phyloP scores from a whole-genome alignment of 2,113 vertebrate genomes.

The Phaetusa simplex region DNA sequence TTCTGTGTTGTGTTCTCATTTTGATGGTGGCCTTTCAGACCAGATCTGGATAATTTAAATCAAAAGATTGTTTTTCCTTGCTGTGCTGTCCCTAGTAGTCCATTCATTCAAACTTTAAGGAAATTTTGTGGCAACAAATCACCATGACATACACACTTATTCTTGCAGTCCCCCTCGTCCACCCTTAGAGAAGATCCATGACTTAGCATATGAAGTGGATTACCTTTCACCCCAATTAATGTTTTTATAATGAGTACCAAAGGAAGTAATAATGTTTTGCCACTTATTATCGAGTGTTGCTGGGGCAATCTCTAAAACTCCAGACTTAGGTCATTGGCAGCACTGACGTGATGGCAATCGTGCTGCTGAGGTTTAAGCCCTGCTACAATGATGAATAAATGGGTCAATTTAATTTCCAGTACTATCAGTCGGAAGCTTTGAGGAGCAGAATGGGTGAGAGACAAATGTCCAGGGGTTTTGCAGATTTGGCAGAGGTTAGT shows the following conservation, averaged over 20 bases:
- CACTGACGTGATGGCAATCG: conserved; percentile 61
- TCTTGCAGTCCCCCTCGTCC: conserved; percentile 3
- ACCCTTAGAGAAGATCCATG: conserved; percentile 58
- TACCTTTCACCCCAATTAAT: conserved; percentile 71
- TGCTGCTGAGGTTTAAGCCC: conserved; percentile 56
- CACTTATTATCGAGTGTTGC: conserved; percentile 65
- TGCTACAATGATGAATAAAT: conserved; percentile 59
- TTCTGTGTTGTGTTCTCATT: not conserved
- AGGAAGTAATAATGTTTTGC: conserved; percentile 64
- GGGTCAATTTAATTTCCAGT: conserved; percentile 69
- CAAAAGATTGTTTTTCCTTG: not conserved
- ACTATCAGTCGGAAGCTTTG: conserved; percentile 34
- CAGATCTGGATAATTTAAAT: not conserved
- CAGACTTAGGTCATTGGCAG: conserved; percentile 51
- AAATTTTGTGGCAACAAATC: conserved; percentile 22
- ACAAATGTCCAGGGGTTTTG: conserved; percentile 12
- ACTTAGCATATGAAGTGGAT: conserved; percentile 66
- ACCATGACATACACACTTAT: not conserved
- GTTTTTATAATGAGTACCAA: conserved; percentile 64
- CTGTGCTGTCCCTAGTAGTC: not conserved
- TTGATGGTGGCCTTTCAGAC: not conserved
- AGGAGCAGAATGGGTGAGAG: conserved; percentile 12
- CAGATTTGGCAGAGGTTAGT: not conserved
- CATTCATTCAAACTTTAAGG: not conserved
- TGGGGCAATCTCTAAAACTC: conserved; percentile 53